Evolutionary conservation across 2,888 invertebrate genomes (phyloP), one percentile per base, ranked within the genome.

Genomic region (Gibbula magus): DNA sequence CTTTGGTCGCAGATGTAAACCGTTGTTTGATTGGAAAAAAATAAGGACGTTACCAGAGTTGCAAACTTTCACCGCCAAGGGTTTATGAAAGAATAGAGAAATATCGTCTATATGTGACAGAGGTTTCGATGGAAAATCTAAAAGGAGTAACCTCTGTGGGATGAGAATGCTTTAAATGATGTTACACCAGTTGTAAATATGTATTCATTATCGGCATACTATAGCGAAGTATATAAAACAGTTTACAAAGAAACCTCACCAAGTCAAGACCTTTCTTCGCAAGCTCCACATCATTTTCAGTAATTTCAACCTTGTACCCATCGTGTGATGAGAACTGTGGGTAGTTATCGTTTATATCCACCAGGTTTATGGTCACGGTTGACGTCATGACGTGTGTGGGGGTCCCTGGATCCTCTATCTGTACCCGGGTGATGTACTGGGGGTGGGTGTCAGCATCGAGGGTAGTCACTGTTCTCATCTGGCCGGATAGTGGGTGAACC

Each of bases 251-350:
- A 45, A 45, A 7, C 1, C 16, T 20, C 13, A 61, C 61, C 61
- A 61, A 29, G 4, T 25, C 29, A 25, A 61, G 61, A 2, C 10
- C 10, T 29, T 13, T 66, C 3, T 22, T 45, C 35, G 8, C 18
- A n/a, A 66, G n/a, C 5, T 22, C 16, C 29, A 7, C 54, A 45
- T 73, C 73, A 53, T 77, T 54, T 77, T 82, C 82, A 7, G 52
- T 56, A 8, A 80, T 75, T 8, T 22, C 53, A 3, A 53, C 80
- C n/a, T 39, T 54, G 61, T 82, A 82, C 16, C 82, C 82, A 18
- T 20, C 52, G 20, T 66, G 77, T 20, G 77, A 61, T 16, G 77
- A 77, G 51, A 77, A 77, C 2, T 25, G 2, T 20, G 77, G 77
- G 45, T 45, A 66, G 45, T 77, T 77, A 45, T 77, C 77, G 22